A percentile compares a stretch with the other conserved stretches of the same genome.
These are phyloP conservation scores for Mus musculus DNA, from an alignment of 2,113 vertebrate genomes.

Conservation along the genomic window DNA sequence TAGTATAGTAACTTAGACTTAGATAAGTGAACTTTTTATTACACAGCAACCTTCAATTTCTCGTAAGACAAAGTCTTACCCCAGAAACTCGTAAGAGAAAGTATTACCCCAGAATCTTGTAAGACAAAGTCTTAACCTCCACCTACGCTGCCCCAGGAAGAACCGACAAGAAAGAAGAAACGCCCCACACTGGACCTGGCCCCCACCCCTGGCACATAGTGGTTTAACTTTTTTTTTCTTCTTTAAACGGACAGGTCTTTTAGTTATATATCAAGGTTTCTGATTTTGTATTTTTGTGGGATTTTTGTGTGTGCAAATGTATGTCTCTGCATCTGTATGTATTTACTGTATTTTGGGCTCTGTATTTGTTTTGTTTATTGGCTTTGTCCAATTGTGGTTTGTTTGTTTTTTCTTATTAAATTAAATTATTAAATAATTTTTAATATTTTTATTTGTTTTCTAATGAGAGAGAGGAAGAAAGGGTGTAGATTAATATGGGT, in stretches of 20 bases:
- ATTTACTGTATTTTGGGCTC: background rate
- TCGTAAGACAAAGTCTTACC: no score
- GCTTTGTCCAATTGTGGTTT: background rate
- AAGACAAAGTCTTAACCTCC: no score
- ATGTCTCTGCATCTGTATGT: background rate
- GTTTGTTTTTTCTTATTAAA: background rate
- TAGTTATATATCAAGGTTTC: background rate
- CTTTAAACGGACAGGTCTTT: background rate
- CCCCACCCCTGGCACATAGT: no score
- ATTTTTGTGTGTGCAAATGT: background rate
- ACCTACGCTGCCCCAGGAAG: no score
- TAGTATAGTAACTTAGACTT: no score
- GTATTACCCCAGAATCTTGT: no score
- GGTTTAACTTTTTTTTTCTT: background rate
- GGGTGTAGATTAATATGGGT: background rate
- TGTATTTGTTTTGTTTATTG: background rate
- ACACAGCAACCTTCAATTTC: no score
- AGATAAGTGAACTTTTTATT: no score
- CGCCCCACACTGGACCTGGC: no score
- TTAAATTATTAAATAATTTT: background rate
- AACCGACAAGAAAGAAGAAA: no score
- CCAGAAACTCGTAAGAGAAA: no score
- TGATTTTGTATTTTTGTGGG: background rate
- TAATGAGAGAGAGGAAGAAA: background rate
- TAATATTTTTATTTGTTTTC: background rate